phyloP scores from a whole-genome alignment of 2,113 vertebrate genomes.

The Thunnus thynnus region DNA sequence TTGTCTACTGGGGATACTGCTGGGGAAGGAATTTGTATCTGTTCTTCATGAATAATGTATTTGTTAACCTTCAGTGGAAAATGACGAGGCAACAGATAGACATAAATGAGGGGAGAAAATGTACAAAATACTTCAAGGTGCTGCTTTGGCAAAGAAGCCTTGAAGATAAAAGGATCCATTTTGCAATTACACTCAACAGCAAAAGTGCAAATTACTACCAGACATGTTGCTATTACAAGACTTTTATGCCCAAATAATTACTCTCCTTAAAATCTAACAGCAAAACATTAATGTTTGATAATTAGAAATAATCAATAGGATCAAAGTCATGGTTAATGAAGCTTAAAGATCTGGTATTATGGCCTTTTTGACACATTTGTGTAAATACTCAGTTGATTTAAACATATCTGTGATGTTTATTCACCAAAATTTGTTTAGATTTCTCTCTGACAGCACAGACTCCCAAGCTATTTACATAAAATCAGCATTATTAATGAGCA shows the following conservation, averaged over 20 bases:
- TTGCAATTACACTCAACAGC: neutral
- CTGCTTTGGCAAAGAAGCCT: neutral
- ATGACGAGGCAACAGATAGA: neutral
- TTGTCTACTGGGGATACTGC: neutral
- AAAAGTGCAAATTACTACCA: neutral
- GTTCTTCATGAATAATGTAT: slow-evolving; percentile 37
- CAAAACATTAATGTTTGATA: too few species aligned
- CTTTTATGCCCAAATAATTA: neutral
- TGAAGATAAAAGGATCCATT: neutral
- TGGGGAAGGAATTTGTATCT: slow-evolving; percentile 30
- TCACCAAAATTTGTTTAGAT: neutral
- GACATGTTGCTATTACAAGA: too few species aligned
- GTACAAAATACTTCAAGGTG: neutral
- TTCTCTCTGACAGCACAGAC: too few species aligned
- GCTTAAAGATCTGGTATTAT: too few species aligned
- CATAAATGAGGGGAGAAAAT: neutral
- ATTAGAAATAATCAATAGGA: neutral
- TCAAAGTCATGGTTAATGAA: too few species aligned
- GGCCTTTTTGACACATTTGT: too few species aligned
- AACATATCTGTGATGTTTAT: too few species aligned
- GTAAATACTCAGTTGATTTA: too few species aligned
- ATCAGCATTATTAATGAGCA: too few species aligned
- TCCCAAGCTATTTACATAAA: too few species aligned
- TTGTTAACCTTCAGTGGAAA: slow-evolving; percentile 18
- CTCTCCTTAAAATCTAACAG: neutral